Evolutionary conservation across 1,140 invertebrate genomes (phyloP).

Genomic region (Thaumatotibia leucotreta): DNA sequence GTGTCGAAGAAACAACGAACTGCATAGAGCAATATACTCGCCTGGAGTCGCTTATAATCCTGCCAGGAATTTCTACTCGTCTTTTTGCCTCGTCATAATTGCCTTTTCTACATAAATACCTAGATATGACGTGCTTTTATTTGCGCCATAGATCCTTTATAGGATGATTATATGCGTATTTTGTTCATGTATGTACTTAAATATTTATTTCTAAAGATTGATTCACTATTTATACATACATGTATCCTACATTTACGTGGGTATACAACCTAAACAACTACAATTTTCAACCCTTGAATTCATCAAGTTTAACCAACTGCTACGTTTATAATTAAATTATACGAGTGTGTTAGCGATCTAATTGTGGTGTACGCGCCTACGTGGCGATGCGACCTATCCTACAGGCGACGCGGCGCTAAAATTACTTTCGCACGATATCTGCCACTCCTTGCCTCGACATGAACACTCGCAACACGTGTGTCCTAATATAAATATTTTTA

Average conservation of each 20-base stretch:
- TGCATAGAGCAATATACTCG: neutral
- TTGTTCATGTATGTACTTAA: no score
- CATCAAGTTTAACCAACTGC: no score
- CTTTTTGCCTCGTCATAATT: neutral
- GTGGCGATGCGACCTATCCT: constrained; percentile 15
- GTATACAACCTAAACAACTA: no score
- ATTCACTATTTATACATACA: no score
- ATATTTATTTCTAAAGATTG: no score
- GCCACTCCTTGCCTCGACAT: constrained; percentile 36
- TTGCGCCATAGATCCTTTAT: no score
- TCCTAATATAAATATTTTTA: constrained; percentile 23
- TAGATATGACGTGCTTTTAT: no score
- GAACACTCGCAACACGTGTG: constrained; percentile 39
- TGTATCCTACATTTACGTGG: no score
- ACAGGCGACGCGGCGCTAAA: constrained; percentile 39
- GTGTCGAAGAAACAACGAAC: constrained; percentile 27
- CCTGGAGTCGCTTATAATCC: neutral
- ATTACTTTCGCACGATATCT: constrained; percentile 45
- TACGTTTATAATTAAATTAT: constrained; percentile 42
- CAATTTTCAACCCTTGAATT: no score
- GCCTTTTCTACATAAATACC: neutral
- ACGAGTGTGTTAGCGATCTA: constrained; percentile 38
- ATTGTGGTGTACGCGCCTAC: constrained; percentile 31
- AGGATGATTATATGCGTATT: no score
- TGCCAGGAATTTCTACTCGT: neutral